Evolutionary conservation across 2,888 invertebrate genomes (phyloP).

Genomic region (Girardia tigrina): DNA sequence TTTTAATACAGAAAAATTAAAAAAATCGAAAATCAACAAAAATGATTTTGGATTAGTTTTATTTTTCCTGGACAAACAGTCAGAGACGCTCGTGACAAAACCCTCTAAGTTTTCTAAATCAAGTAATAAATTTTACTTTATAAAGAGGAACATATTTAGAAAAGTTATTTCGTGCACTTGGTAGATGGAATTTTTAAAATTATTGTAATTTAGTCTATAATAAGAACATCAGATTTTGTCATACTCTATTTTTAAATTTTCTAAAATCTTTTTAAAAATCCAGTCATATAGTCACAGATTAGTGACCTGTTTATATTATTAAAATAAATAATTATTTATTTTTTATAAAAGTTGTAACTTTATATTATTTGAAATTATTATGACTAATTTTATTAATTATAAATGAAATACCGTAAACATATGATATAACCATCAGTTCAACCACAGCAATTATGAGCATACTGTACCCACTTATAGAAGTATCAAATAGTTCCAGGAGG

Average conservation of each 20-base stretch:
- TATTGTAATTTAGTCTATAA: no score
- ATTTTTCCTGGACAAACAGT: no score
- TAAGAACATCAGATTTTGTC: not conserved
- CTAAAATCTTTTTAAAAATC: not conserved
- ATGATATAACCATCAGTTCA: not conserved
- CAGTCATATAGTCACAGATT: not conserved
- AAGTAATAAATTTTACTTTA: no score
- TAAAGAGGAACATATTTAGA: no score
- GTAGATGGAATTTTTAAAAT: no score
- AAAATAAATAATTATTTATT: not conserved
- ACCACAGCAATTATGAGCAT: not conserved
- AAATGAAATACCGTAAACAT: not conserved
- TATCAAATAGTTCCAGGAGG: not conserved
- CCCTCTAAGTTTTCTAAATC: no score
- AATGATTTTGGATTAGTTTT: no score
- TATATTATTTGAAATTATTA: not conserved
- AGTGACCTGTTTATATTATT: not conserved
- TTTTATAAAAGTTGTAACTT: not conserved
- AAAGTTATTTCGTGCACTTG: no score
- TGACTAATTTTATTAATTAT: no score
- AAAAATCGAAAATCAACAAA: no score
- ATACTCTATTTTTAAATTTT: not conserved
- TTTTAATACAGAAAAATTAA: no score
- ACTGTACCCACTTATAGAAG: not conserved
- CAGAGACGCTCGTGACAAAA: no score